Evolutionary conservation across 2,113 vertebrate genomes (phyloP), one percentile per base, ranked within the genome.

Genomic region (Mastomys coucha): DNA sequence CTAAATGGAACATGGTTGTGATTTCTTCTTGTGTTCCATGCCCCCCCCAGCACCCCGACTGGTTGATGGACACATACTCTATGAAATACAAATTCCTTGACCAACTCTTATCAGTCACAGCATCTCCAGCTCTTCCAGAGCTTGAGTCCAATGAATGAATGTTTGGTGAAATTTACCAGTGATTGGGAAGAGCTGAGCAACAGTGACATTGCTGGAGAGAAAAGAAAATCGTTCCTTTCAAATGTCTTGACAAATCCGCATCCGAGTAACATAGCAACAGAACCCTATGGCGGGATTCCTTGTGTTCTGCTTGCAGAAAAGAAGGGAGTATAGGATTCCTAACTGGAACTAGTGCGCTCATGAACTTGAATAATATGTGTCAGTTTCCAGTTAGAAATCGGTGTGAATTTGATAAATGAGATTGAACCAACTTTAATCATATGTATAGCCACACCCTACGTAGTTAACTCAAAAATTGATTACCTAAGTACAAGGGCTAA

Each of bases 361-460:
- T 42, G 11, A 14, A 56, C 51, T 78, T 73, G 63, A 75, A n/a
- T 11, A 84, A 33, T 63, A 13, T 58, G 69, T 84, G 20, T 89
- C 53, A n/a, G 53, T 75, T 96, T 89, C 49, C 49, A 77, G 36
- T 26, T 70, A 92, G 95, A 91, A 86, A 67, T 51, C 12, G 49
- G 22, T 77, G 4, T 58, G 24, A 63, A 88, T 60, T 80, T 95
- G 70, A 92, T 45, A 93, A 95, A 92, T 88, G 85, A 58, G 42
- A 53, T 72, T 77, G 20, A 92, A 56, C 49, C 63, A 58, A 53
- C 4, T 75, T 51, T 91, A 84, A 73, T 36, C 36, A 76, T 4
- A 70, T 36, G 19, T 4, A 5, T 72, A 92, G 17, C 39, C 11
- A 91, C 8, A 33, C 28, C 26, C 14, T n/a, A 22, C 5, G 81